Base-by-base conservation (phyloP, 2,888 invertebrate genomes). In the Megastigmus dorsalis region DNA sequence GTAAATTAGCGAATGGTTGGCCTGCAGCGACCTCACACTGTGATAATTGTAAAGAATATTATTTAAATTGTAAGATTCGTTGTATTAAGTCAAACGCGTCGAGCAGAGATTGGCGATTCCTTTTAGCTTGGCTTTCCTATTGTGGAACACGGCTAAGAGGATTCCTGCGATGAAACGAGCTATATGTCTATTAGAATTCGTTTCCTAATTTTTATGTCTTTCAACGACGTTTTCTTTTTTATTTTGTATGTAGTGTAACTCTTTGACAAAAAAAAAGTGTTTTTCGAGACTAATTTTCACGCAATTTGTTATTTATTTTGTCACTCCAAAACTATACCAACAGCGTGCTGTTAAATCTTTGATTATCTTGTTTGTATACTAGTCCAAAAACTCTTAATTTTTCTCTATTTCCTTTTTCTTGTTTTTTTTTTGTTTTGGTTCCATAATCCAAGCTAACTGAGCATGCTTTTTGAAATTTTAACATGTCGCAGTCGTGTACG, bases 21-120 rank as follows among this genome's bases (percentile, higher is more conserved):
- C 79, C 84, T 85, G 83, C 87, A 86, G 87, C 85, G 86, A 87
- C 86, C 85, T 87, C 87, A 86, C 83, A 82, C 86, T 87, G 86
- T 87, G 87, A 88, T 87, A 86, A 85, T 81, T 85, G 82, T 84
- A 85, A 86, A 83, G 84, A 83, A 85, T 86, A 86, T 85, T 85
- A 84, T 86, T 86, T 86, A 76, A 84, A 85, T 83, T 83, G 80
- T 81, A 85, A 85, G 82, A 84, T 83, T 83, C 80, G 79, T 83
- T 84, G 81, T 82, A 82, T 82, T 82, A 82, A 80, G 80, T 80
- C 72, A 79, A 82, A 80, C 74, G 77, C 77, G 74, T 75, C 76
- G 77, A 79, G 76, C 76, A 78, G 74, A 76, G 76, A 78, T 76
- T 68, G 80, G 75, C 72, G 72, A 63, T 30, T 54, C 65, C 54